Evolutionary conservation across 2,113 vertebrate species (phyloP), one percentile per base, ranked within the genome.

Genomic region (Dasyornis broadbenti): DNA sequence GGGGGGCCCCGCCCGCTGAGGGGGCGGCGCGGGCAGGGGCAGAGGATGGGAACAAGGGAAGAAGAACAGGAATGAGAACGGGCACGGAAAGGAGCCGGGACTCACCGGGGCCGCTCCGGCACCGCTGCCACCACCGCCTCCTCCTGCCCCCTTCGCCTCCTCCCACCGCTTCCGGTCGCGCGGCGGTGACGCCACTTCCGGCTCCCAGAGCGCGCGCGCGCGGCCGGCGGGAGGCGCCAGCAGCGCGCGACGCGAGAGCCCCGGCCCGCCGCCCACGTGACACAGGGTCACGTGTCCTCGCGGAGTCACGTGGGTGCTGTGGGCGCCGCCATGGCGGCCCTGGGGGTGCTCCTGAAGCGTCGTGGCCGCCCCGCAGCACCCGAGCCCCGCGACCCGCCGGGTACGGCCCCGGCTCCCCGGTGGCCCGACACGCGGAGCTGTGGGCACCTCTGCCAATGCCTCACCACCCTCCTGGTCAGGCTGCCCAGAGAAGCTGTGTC

Each of bases 241-340:
- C 2, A 33, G 50, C 42, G 20, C 71, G 54, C 42, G 71, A 19
- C 14, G 37, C 37, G 4, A n/a, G n/a, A n/a, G 6, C 21, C 30
- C 40, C 23, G 12, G 3, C 22, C 9, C 3, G 18, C 0, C 0
- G 7, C 1, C 3, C 70, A 42, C 61, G 61, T 76, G 71, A 68
- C 7, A 0, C 2, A 6, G 0, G 0, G 3, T 19, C 69, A 76
- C 42, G 59, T 47, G 69, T 3, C 9, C 0, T 1, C 1, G 0
- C 8, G 0, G 1, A 4, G 39, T 65, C 60, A 40, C 52, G 31
- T 57, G 71, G 28, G 18, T 28, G n/a, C 57, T 17, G 80, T 57
- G 70, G n/a, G 18, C n/a, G 23, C 57, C 22, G 81, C 33, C 81
- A 83, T 63, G 81, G 40, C 39, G 2, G 81, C 33, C 66, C 60